Evolutionary conservation across 2,888 invertebrate species (phyloP), one percentile per base, ranked within the genome.

Genomic region (Eilema depressum): DNA sequence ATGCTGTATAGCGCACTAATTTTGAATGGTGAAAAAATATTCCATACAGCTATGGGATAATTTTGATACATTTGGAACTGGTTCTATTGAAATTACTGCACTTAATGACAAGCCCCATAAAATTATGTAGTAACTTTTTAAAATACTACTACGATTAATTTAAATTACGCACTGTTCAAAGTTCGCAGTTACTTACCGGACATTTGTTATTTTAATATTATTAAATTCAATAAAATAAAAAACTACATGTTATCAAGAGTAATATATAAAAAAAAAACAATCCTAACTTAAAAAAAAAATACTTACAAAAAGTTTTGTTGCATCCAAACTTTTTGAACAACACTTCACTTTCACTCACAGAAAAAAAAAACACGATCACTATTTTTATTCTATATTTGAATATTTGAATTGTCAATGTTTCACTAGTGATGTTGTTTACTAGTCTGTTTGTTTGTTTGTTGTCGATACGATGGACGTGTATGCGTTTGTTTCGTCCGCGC

Each of bases 401-500:
- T 26, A 12, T 59, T 57, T 3, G 8, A 37, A 63, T 56, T 62
- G 61, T 76, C 33, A 65, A 68, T 75, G 59, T 56, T 59, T 47
- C 77, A 82, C 76, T 75, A 75, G 72, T 80, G 76, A 75, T 78
- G 71, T 28, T 70, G 59, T 56, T 60, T 77, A 68, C 75, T 61
- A 74, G 25, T 41, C 41, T 41, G 17, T 41, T 41, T 60, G 25
- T 41, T 41, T 60, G 25, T 37, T 68, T 66, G 30, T 71, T 68
- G 33, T 77, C 59, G 69, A 66, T 73, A 69, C 47, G n/a, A 66
- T 68, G 67, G 71, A 70, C 70, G 71, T 70, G 72, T 76, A 73
- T 69, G 77, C 92, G 93, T 91, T 86, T 79, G 85, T 70, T 71
- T 84, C 80, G 82, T 70, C 57, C 88, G 92, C 89, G 89, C 89